Evolutionary conservation across 2,888 invertebrate genomes (phyloP).

Genomic region (Oligia strigilis): DNA sequence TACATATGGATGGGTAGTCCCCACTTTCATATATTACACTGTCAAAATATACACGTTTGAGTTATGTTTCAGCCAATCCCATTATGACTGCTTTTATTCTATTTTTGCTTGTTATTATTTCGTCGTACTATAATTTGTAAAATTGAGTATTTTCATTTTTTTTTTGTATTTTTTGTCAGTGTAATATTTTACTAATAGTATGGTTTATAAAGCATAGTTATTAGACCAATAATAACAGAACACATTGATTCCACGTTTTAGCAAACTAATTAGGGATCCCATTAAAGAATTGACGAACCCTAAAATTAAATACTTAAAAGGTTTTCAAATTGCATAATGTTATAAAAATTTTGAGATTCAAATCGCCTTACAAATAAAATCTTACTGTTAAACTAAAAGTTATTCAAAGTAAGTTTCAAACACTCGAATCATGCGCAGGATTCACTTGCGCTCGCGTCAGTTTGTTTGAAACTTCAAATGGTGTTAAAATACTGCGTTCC

Average conservation of each 20-base stretch:
- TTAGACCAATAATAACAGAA: slow-evolving; percentile 44
- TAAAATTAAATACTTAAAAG: background rate
- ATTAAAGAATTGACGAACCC: background rate
- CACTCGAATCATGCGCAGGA: background rate
- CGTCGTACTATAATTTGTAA: background rate
- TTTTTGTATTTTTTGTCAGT: slow-evolving; percentile 23
- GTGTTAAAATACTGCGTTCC: slow-evolving; percentile 32
- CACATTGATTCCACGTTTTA: slow-evolving; percentile 19
- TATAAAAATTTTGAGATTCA: slow-evolving; percentile 33
- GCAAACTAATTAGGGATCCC: background rate
- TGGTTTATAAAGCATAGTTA: slow-evolving; percentile 27
- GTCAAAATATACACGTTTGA: slow-evolving; percentile 27
- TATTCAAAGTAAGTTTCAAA: slow-evolving; percentile 9
- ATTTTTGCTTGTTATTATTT: background rate
- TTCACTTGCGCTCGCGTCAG: slow-evolving; percentile 2
- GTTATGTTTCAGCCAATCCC: background rate
- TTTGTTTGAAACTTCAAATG: background rate
- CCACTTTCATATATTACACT: slow-evolving; percentile 33
- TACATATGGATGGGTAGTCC: slow-evolving; percentile 17
- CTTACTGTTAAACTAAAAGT: slow-evolving; percentile 15
- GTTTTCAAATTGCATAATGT: background rate
- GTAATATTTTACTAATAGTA: slow-evolving; percentile 29
- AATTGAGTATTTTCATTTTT: background rate
- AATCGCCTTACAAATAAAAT: slow-evolving; percentile 18
- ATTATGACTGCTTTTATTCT: background rate